Evolutionary conservation across 2,888 invertebrate species (phyloP).

Genomic region (Eledona agricola): DNA sequence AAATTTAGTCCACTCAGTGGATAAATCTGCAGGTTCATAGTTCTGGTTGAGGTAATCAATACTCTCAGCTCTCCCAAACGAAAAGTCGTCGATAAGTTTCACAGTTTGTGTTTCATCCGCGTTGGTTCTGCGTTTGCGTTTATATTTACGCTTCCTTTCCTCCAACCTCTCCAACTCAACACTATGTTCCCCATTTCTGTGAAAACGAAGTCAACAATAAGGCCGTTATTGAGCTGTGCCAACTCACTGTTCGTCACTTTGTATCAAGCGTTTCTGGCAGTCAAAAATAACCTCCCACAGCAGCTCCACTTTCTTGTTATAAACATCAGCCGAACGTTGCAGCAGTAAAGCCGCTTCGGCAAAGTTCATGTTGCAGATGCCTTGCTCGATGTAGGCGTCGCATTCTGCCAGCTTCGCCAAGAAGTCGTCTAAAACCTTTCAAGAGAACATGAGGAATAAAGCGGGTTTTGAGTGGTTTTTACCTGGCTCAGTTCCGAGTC

Average conservation of each 20-base stretch:
- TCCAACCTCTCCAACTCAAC: slow-evolving; percentile 50
- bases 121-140: slow-evolving; percentile 45
- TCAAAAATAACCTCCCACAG: slow-evolving; percentile 55
- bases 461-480: slow-evolving; percentile 8
- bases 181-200: slow-evolving; percentile 35
- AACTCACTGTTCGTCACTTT: slow-evolving; percentile 36
- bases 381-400: slow-evolving; percentile 61
- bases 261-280: slow-evolving; percentile 50
- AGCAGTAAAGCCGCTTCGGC: slow-evolving; percentile 80
- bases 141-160: slow-evolving; percentile 52
- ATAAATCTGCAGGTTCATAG: slow-evolving; percentile 23
- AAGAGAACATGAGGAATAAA: slow-evolving; percentile 14
- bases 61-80: slow-evolving; percentile 14
- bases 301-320: slow-evolving; percentile 76
- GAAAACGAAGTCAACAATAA: slow-evolving; percentile 5
- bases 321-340: slow-evolving; percentile 76
- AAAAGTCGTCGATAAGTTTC: slow-evolving; percentile 19
- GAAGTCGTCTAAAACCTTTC: slow-evolving; percentile 68
- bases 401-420: slow-evolving; percentile 64
- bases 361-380: slow-evolving; percentile 70
- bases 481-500: slow-evolving; percentile 54
- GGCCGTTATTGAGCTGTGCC: not conserved
- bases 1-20: slow-evolving; percentile 23
- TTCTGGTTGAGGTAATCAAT: slow-evolving; percentile 24
- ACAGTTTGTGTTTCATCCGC: slow-evolving; percentile 7